Percentiles rank a stretch among this genome's conserved stretches.
Evolutionary conservation across 2,888 invertebrate species (phyloP).

Genomic region (Incurvaria masculella): DNA sequence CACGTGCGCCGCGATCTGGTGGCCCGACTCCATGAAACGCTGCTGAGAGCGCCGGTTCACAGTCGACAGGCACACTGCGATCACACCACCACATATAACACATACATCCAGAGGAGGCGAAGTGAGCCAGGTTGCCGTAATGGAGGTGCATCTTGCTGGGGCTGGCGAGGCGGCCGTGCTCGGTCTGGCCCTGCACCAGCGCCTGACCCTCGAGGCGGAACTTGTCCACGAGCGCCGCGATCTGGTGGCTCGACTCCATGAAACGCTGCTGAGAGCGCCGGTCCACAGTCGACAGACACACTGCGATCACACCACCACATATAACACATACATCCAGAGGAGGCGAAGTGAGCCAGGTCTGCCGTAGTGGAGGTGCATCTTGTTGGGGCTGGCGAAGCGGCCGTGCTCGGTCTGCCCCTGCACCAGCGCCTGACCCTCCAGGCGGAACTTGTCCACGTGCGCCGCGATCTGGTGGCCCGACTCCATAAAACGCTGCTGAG

Average conservation of each 20-base stretch:
- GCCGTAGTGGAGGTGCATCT: constrained; percentile 73
- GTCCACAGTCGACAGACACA: constrained; percentile 62
- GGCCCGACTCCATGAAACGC: constrained; percentile 89
- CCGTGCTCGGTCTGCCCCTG: constrained; percentile 60
- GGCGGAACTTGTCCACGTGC: constrained; percentile 85
- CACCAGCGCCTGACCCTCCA: constrained; percentile 76
- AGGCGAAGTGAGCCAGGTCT: constrained; percentile 66
- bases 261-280: constrained; percentile 82
- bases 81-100: too few species aligned
- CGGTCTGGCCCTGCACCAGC: constrained; percentile 63
- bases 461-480: constrained; percentile 92
- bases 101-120: constrained; percentile 64
- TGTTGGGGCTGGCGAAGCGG: constrained; percentile 61
- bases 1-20: constrained; percentile 87
- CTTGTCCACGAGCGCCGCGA: constrained; percentile 86
- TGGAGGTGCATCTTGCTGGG: constrained; percentile 71
- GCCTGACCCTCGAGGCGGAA: constrained; percentile 83
- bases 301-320: too few species aligned
- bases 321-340: constrained; percentile 63
- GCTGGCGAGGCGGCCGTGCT: constrained; percentile 58
- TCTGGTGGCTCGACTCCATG: constrained; percentile 90
- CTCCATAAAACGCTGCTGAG: constrained; percentile 88
- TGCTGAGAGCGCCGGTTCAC: constrained; percentile 74
- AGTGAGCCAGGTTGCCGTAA: constrained; percentile 70
- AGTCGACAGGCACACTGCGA: constrained; percentile 59